Percentiles rank a stretch among this genome's conserved stretches.
These are phyloP conservation scores for Hirtodrosophila alboralis DNA, from an alignment of 2,888 invertebrate genomes.

Conservation along the genomic window DNA sequence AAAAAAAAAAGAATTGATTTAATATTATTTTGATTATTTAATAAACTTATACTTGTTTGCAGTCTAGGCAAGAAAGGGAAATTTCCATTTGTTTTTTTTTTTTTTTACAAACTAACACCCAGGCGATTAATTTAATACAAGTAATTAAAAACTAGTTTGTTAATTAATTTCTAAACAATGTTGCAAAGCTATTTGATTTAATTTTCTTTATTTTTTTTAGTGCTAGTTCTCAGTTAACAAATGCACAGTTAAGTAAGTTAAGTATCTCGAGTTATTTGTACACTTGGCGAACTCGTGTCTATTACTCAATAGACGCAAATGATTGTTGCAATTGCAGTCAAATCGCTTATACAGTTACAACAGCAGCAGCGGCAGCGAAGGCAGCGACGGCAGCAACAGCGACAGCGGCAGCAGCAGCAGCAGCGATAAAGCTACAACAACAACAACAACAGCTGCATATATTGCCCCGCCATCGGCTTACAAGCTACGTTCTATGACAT, in stretches of 20 bases:
- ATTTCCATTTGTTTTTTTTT: too few relatives aligned
- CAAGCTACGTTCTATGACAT: conserved; percentile 73
- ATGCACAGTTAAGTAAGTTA: too few relatives aligned
- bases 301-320: conserved; percentile 70
- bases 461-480: conserved; percentile 51
- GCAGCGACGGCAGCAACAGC: conserved; percentile 41
- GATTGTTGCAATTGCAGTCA: conserved; percentile 66
- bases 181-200: too few relatives aligned
- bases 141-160: too few relatives aligned
- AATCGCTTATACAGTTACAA: conserved; percentile 47
- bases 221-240: neutral
- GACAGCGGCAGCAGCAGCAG: conserved; percentile 34
- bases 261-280: conserved; percentile 1
- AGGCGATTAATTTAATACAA: too few relatives aligned
- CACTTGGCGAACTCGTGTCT: conserved; percentile 45
- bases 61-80: too few relatives aligned
- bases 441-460: conserved; percentile 43
- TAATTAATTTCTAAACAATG: too few relatives aligned
- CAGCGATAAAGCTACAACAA: conserved; percentile 40
- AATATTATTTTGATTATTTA: too few relatives aligned
- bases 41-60: too few relatives aligned
- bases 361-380: conserved; percentile 32
- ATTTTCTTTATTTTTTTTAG: too few relatives aligned
- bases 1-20: too few relatives aligned
- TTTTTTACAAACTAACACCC: too few relatives aligned